Conservation (phyloP, 2,888 invertebrate species). For the Chrysotoxum bicinctum region DNA sequence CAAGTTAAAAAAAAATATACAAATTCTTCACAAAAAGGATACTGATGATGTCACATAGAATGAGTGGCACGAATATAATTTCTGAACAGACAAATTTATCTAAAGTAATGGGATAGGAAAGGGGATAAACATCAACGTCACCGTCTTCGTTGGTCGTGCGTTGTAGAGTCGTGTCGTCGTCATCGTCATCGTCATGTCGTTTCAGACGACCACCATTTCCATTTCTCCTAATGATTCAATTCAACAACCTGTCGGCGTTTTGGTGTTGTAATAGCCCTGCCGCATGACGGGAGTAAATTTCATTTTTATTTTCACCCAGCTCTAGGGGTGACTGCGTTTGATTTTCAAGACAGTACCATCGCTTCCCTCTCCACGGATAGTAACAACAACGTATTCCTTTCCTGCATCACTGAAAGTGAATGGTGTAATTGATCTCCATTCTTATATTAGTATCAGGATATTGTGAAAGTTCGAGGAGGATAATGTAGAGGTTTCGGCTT, state of each 20-base stretch:
- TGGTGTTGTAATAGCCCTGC: conserved; percentile 35
- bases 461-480: not conserved
- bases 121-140: conserved; percentile 4
- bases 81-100: conserved; percentile 49
- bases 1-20: not conserved
- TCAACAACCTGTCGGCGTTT: conserved; percentile 71
- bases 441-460: not conserved
- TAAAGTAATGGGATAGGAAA: conserved; percentile 14
- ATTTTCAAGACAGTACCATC: conserved; percentile 34
- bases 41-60: conserved; percentile 48
- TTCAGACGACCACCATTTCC: conserved; percentile 42
- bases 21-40: conserved; percentile 37
- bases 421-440: conserved; percentile 23
- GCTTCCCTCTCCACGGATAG: not conserved
- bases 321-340: conserved; percentile 61
- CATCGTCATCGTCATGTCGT: conserved; percentile 13
- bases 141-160: too few species aligned
- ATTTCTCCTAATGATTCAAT: conserved; percentile 61
- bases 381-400: not conserved
- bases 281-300: conserved; percentile 54
- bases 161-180: too few species aligned
- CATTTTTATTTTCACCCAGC: conserved; percentile 44
- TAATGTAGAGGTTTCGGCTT: not conserved
- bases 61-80: conserved; percentile 57
- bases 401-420: not conserved